Base-by-base conservation (phyloP, 2,113 vertebrate species). In the Colius striatus region DNA sequence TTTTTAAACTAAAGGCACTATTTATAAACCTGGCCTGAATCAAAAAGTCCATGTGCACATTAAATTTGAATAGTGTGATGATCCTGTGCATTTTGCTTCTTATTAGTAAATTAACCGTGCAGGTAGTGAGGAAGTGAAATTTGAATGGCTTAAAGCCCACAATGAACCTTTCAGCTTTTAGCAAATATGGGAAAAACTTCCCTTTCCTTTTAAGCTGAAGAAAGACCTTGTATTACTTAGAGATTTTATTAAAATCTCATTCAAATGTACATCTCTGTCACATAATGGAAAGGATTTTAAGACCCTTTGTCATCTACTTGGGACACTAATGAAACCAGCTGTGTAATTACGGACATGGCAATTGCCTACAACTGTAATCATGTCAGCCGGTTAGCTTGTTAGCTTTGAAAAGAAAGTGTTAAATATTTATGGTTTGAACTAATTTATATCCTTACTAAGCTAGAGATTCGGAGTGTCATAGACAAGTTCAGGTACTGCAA, bases 11-110 rank as follows among this genome's bases (percentile, higher is more conserved):
- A 63, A 91, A 94, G 94, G 38, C 38, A 38, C 94, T 97, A 97
- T 96, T 95, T 96, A 95, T 97, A 97, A 97, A 95, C 68, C 70
- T 96, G 89, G 73, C 66, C 84, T 93, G 78, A 81, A 95, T 91
- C 60, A 88, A 94, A 78, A 95, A 84, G 73, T 88, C 90, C 95
- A 94, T 11, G 21, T 97, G 91, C 81, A 90, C 72, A 86, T 97
- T 95, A 94, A 95, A 96, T 95, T 93, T 96, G 65, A 91, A 94
- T 92, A 90, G 85, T 7, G 2, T 91, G 91, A 94, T 71, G 51
- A 72, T 77, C n/a, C 88, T 81, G 8, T 77, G 92, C 80, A 78
- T 43, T 95, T 96, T 94, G 47, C 58, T 94, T 90, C 86, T 93
- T 58, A 88, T 94, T 84, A 94, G 34, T n/a, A 88, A 84, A 66